Percentiles rank a stretch among this genome's conserved stretches.
Evolutionary conservation across 1,140 invertebrate genomes (phyloP).

Genomic region (Drosophila fuyamai): DNA sequence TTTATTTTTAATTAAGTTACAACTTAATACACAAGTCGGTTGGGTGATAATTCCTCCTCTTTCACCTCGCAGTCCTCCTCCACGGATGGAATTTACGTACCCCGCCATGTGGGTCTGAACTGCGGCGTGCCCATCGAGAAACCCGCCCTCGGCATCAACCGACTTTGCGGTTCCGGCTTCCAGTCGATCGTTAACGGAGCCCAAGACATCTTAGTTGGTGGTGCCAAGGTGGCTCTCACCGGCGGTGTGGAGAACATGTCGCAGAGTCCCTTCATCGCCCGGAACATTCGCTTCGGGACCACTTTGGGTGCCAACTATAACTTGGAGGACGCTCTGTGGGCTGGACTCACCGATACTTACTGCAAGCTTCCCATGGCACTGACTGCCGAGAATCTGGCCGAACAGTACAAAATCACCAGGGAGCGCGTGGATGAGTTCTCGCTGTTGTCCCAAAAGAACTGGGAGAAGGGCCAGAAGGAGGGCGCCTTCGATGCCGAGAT

Average conservation of each 20-base stretch:
- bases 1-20: too few species aligned
- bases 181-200: constrained; percentile 96
- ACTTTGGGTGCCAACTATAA: constrained; percentile 91
- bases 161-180: constrained; percentile 98
- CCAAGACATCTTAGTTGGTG: constrained; percentile 95
- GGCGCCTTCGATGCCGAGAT: constrained; percentile 97
- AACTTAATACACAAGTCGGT: too few species aligned
- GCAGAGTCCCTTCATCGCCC: constrained; percentile 94
- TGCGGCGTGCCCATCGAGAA: constrained; percentile 93
- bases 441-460: constrained; percentile 92
- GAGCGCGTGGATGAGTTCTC: constrained; percentile 96
- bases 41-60: background rate
- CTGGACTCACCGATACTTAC: constrained; percentile 95
- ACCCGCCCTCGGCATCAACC: constrained; percentile 93
- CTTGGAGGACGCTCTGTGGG: constrained; percentile 97
- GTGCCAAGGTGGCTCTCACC: constrained; percentile 94
- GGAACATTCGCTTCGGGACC: constrained; percentile 96
- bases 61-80: constrained; percentile 84
- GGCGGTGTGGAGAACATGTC: constrained; percentile 99
- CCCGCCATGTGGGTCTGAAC: constrained; percentile 94
- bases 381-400: constrained; percentile 98
- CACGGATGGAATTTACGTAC: constrained; percentile 94
- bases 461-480: constrained; percentile 93
- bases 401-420: constrained; percentile 93
- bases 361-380: constrained; percentile 98